Conservation (phyloP, 2,113 vertebrate genomes). For the Ceuthmochares aereus region DNA sequence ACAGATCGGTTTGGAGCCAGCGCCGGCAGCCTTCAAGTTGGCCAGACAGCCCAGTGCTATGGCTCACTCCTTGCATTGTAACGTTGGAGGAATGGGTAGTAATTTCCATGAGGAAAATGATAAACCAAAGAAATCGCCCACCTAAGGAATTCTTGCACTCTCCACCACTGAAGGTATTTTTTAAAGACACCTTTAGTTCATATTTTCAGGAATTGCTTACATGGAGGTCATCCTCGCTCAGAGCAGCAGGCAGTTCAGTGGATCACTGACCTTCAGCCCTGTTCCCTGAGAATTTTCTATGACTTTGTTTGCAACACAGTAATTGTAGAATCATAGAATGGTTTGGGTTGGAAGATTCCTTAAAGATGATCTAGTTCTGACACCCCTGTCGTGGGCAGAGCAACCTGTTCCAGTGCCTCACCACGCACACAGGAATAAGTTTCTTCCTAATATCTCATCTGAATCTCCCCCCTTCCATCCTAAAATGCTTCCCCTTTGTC, state of each 20-base stretch:
- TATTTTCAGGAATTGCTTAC: neutral
- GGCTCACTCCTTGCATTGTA: neutral
- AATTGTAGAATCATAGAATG: no score
- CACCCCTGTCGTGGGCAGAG: no score
- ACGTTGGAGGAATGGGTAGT: accelerated
- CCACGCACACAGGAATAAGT: no score
- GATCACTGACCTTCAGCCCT: neutral
- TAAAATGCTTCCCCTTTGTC: no score
- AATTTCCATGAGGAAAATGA: neutral
- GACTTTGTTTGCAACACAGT: neutral
- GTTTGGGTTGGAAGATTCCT: no score
- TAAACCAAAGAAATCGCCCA: neutral
- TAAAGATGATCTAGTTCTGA: no score
- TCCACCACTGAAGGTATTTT: neutral
- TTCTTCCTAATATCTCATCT: no score
- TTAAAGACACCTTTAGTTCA: neutral
- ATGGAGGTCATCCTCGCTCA: neutral
- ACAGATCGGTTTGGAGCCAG: neutral
- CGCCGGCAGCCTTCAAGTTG: accelerated
- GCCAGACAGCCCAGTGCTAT: neutral
- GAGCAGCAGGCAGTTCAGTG: neutral
- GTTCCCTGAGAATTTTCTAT: neutral
- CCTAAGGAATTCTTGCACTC: neutral
- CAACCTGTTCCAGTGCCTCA: no score
- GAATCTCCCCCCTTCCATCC: no score